Evolutionary conservation across 2,888 invertebrate species (phyloP).

Genomic region (Athalia cordata): DNA sequence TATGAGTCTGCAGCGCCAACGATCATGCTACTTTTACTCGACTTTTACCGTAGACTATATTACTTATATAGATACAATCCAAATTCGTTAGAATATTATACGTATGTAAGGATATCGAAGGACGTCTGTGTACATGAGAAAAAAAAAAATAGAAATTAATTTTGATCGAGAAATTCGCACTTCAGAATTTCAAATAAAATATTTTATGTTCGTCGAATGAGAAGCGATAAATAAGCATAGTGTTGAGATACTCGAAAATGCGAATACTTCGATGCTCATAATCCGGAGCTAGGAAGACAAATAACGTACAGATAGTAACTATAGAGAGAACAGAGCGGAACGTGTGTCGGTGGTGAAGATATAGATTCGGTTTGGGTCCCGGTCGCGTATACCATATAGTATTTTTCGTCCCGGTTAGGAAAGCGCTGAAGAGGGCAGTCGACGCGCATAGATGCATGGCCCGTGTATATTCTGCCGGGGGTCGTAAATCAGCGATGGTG

Average conservation of each 20-base stretch:
- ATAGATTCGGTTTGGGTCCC: neutral
- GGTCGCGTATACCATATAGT: neutral
- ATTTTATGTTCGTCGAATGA: too few species aligned
- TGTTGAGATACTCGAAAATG: too few species aligned
- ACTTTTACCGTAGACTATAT: slow-evolving; percentile 53
- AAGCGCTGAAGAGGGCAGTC: slow-evolving; percentile 33
- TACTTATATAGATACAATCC: slow-evolving; percentile 64
- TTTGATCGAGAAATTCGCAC: neutral
- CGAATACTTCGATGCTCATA: too few species aligned
- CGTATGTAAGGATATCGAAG: too few species aligned
- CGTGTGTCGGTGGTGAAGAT: slow-evolving; percentile 2
- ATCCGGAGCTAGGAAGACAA: slow-evolving; percentile 6
- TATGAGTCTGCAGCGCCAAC: slow-evolving; percentile 46
- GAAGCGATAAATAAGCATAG: too few species aligned
- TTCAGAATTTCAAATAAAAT: too few species aligned
- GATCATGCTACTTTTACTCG: slow-evolving; percentile 3
- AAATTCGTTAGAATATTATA: slow-evolving; percentile 55
- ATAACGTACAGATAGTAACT: slow-evolving; percentile 5
- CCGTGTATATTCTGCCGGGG: slow-evolving; percentile 54
- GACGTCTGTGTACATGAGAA: too few species aligned
- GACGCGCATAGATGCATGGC: slow-evolving; percentile 61
- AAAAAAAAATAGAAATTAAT: too few species aligned
- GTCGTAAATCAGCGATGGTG: slow-evolving; percentile 71
- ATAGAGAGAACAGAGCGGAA: neutral
- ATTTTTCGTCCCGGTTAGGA: slow-evolving; percentile 5